phyloP scores from a whole-genome alignment of 64 coral and sea anemone genomes.

The Anthopleura sola region DNA sequence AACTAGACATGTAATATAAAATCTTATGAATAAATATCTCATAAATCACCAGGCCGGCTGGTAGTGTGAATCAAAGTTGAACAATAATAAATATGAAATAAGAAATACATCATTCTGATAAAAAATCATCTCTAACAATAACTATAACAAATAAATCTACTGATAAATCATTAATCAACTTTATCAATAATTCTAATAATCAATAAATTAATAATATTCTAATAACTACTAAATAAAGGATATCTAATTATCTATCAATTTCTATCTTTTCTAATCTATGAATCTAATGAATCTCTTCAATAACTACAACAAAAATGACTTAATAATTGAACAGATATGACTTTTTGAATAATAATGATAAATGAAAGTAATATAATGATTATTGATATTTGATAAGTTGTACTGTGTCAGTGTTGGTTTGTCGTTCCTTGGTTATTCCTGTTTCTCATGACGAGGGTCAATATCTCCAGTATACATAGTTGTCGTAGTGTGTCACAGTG shows the following conservation, averaged over 20 bases:
- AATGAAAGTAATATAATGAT: no score
- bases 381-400: no score
- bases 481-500: constrained; percentile 54
- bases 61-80: neutral
- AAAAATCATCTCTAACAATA: neutral
- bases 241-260: neutral
- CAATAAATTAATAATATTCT: neutral
- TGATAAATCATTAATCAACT: neutral
- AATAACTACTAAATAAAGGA: neutral
- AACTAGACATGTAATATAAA: neutral
- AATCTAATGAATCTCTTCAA: no score
- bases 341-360: no score
- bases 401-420: neutral
- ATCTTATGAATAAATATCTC: neutral
- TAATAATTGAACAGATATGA: no score
- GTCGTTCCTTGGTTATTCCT: neutral
- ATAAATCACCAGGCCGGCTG: neutral
- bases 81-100: neutral
- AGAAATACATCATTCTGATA: neutral
- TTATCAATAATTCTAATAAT: neutral
- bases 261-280: no score
- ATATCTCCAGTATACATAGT: constrained; percentile 17
- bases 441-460: constrained; percentile 8
- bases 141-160: neutral
- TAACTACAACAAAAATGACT: no score